Evolutionary conservation across 92 coral and sea anemone genomes (phyloP), one percentile per base, ranked within the genome.

Genomic region (Epizoanthus stellaris): DNA sequence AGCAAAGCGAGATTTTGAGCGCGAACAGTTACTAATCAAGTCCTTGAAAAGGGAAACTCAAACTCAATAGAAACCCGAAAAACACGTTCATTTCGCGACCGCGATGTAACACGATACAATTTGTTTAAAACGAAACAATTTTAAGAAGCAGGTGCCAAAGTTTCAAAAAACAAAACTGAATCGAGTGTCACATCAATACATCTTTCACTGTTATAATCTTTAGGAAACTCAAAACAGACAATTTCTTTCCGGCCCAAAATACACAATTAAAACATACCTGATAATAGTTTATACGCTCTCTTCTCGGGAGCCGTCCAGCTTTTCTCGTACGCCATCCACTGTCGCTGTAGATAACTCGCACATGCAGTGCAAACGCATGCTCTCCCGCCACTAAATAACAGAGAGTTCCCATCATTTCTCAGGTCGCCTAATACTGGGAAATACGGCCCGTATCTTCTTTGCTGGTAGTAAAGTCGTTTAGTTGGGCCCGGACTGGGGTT

Each of bases 401-500:
- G 75, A 1, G 86, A 82, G 56, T 96, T 96, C 6, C 84, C 89
- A 6, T 82, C 86, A 30, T 38, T 86, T 91, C 86, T 89, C 21
- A 82, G 91, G n/a, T 88, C 91, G 71, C 91, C 94, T 66, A 96
- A 84, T 11, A 96, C 73, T 0, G 99, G 99, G 53, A 96, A 96
- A 77, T 90, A 96, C 3, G 99, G 98, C 13, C 99, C 99, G 59
- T 92, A 94, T 52, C 70, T 85, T 81, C 99, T 70, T 53, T 89
- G 91, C 57, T 93, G 99, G 60, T 94, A 96, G 67, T 89, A 96
- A 25, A 96, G 82, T 4, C 92, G 94, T 23, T 91, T 94, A n/a
- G 93, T 86, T 1, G 99, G 99, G 0, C 99, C 99, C 0, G 99
- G 98, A 67, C 97, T 96, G 0, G 99, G 99, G 3, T 91, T 75